Conservation (phyloP, 64 coral and sea anemone genomes). For the Acropora yongei region DNA sequence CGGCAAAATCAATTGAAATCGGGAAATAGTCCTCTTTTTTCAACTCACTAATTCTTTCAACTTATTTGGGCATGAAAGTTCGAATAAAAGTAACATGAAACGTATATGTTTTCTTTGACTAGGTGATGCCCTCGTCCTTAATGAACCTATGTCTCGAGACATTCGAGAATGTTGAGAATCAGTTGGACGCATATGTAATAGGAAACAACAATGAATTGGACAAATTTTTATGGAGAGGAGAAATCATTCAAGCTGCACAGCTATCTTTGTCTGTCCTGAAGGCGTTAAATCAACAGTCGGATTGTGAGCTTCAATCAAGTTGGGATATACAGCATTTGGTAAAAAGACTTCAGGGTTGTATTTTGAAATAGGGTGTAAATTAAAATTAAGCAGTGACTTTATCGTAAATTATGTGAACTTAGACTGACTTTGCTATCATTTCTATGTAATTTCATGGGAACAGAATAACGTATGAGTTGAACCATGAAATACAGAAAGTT, state of each 20-base stretch:
- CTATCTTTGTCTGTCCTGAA: background rate
- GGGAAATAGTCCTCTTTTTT: too few species aligned
- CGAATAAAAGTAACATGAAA: background rate
- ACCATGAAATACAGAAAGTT: too few species aligned
- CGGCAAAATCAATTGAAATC: too few species aligned
- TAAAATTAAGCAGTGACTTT: too few species aligned
- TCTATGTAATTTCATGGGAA: too few species aligned
- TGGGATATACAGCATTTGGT: background rate
- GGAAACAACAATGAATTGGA: background rate
- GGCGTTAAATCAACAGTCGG: background rate
- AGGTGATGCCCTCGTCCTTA: background rate
- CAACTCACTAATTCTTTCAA: too few species aligned
- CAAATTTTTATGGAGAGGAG: slow-evolving; percentile 4
- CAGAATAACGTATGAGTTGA: too few species aligned
- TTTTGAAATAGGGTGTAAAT: too few species aligned
- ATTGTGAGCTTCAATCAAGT: background rate
- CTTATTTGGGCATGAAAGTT: too few species aligned
- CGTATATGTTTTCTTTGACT: background rate
- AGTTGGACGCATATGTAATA: background rate
- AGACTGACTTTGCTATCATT: too few species aligned
- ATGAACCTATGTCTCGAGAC: background rate
- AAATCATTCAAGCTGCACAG: slow-evolving; percentile 25
- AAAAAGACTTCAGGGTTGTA: background rate
- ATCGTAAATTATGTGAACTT: too few species aligned
- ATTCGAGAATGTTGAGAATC: background rate